Evolutionary conservation across 2,888 invertebrate species (phyloP).

Genomic region (Malacosoma neustria): DNA sequence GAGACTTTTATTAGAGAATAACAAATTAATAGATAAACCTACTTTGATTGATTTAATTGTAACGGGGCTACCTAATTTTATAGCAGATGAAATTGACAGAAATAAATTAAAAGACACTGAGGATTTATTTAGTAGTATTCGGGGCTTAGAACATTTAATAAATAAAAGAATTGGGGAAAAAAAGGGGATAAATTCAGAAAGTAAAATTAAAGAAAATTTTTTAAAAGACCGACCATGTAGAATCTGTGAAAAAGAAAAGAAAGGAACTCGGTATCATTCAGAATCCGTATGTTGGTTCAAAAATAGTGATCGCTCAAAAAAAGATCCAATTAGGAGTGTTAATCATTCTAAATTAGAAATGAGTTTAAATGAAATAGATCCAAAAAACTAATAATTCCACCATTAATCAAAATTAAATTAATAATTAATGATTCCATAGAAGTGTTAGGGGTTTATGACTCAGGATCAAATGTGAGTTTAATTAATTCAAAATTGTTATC

Average conservation of each 20-base stretch:
- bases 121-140: neutral
- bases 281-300: no score
- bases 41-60: slow-evolving; percentile 1
- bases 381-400: slow-evolving; percentile 14
- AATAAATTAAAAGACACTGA: neutral
- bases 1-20: slow-evolving; percentile 6
- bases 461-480: slow-evolving; percentile 7
- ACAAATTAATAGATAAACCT: neutral
- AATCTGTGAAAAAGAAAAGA: no score
- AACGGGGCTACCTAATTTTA: neutral
- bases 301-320: no score
- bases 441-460: slow-evolving; percentile 8
- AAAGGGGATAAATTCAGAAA: no score
- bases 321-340: neutral
- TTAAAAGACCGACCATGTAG: no score
- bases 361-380: neutral
- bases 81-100: slow-evolving; percentile 1
- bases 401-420: slow-evolving; percentile 11
- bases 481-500: slow-evolving; percentile 9
- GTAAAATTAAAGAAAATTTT: no score
- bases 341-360: slow-evolving; percentile 5
- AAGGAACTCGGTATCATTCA: no score
- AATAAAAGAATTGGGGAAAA: no score
- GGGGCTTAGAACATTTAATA: neutral
- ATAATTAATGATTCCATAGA: slow-evolving; percentile 3